Evolutionary conservation across 1,140 invertebrate species (phyloP).

Genomic region (Littorina saxatilis): DNA sequence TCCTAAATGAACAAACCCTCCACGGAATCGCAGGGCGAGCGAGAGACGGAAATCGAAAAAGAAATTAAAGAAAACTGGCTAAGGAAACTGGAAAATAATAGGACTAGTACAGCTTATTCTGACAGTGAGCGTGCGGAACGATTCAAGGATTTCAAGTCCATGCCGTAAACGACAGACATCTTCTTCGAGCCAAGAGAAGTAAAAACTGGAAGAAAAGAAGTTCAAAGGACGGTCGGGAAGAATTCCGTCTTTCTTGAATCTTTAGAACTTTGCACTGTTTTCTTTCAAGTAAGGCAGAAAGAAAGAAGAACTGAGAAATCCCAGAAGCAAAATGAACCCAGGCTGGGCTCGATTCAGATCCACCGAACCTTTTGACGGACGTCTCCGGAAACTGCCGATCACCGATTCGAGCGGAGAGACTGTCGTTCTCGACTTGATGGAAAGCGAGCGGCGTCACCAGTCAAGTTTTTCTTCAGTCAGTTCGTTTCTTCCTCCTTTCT

Average conservation of each 20-base stretch:
- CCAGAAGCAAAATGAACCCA: not conserved
- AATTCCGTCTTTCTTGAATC: no score
- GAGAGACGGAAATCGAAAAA: slow-evolving; percentile 16
- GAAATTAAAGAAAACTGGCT: slow-evolving; percentile 18
- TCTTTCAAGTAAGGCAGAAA: no score
- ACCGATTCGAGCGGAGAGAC: not conserved
- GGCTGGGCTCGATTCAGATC: not conserved
- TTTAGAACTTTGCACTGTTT: no score
- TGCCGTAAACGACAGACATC: no score
- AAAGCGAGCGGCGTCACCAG: not conserved
- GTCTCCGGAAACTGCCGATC: slow-evolving; percentile 38
- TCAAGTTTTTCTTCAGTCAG: not conserved
- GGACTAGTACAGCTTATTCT: no score
- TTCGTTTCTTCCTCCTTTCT: not conserved
- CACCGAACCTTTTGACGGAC: slow-evolving; percentile 31
- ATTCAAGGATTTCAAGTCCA: no score
- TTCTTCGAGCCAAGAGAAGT: no score
- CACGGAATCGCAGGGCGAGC: not conserved
- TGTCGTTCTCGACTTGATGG: slow-evolving; percentile 10
- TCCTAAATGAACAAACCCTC: not conserved
- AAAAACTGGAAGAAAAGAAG: no score
- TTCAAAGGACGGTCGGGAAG: no score
- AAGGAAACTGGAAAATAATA: slow-evolving; percentile 21
- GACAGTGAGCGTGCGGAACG: no score
- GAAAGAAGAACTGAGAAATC: not conserved